These are phyloP conservation scores for Turritopsis rubra DNA, from an alignment of 30 jellyfish, hydroid and myxozoan genomes.

Conservation along the genomic window DNA sequence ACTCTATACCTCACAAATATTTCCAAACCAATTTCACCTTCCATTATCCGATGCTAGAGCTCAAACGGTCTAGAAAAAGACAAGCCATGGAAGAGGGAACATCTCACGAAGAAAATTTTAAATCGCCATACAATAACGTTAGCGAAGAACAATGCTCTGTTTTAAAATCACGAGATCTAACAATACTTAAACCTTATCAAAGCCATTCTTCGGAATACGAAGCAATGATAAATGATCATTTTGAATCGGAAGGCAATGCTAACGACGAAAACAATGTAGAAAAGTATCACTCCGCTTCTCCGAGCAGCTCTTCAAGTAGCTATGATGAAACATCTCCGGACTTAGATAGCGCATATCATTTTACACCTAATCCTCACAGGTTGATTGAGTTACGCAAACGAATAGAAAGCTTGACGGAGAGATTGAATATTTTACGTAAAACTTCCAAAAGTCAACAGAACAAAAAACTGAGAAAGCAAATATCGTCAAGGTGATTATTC, in stretches of 20 bases:
- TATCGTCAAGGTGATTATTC: background rate
- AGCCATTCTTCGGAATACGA: background rate
- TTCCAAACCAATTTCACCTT: background rate
- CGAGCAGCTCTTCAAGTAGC: background rate
- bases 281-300: background rate
- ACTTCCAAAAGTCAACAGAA: background rate
- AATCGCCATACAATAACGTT: no score
- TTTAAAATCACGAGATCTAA: background rate
- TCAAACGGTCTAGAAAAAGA: background rate
- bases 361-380: background rate
- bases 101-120: background rate
- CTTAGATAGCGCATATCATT: background rate
- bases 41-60: background rate
- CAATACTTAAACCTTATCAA: background rate
- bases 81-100: background rate
- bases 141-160: no score
- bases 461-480: constrained; percentile 3
- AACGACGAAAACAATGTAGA: background rate
- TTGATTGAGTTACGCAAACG: background rate
- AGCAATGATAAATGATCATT: background rate
- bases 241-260: background rate
- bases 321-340: background rate
- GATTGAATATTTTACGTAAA: background rate
- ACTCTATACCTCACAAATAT: background rate
- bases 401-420: background rate